A percentile compares a stretch with the other conserved stretches of the same genome.
Conservation (phyloP, 2,113 vertebrate species). For the Neoarius graeffei region DNA sequence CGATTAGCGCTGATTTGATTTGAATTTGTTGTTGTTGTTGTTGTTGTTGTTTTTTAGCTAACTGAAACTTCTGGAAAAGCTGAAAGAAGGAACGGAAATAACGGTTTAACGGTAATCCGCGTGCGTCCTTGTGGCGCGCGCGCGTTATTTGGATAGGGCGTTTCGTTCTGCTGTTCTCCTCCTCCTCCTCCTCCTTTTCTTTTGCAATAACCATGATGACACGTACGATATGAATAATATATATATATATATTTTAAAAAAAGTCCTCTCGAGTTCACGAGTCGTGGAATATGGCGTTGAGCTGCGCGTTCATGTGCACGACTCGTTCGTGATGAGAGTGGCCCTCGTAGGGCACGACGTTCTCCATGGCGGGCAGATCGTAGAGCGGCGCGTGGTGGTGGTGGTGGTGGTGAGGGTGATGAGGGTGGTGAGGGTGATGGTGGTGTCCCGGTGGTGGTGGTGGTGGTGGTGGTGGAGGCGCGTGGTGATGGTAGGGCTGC, state of each 20-base stretch:
- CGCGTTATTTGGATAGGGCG: not conserved
- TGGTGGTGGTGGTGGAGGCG: slow-evolving; percentile 72
- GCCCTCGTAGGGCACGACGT: slow-evolving; percentile 88
- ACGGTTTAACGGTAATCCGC: not conserved
- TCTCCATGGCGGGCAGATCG: slow-evolving; percentile 89
- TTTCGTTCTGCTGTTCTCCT: slow-evolving; percentile 21
- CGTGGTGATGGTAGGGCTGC: slow-evolving; percentile 79
- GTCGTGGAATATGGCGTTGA: slow-evolving; percentile 97
- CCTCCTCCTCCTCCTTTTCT: too few relatives aligned
- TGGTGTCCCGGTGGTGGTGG: slow-evolving; percentile 70
- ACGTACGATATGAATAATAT: slow-evolving; percentile 67
- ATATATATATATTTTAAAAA: too few relatives aligned
- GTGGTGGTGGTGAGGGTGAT: slow-evolving; percentile 81
- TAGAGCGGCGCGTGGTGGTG: slow-evolving; percentile 83
- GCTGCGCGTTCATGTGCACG: slow-evolving; percentile 92
- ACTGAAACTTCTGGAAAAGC: not conserved
- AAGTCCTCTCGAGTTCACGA: slow-evolving; percentile 66
- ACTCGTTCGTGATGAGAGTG: slow-evolving; percentile 92
- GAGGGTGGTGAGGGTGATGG: slow-evolving; percentile 66
- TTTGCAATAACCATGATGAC: slow-evolving; percentile 61
- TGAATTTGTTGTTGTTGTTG: too few relatives aligned
- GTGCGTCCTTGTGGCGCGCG: too few relatives aligned
- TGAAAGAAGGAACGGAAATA: not conserved
- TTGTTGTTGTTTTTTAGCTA: not conserved
- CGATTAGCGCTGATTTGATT: not conserved